Evolutionary conservation across 2,888 invertebrate species (phyloP).

Genomic region (Drosophila vallismaia): DNA sequence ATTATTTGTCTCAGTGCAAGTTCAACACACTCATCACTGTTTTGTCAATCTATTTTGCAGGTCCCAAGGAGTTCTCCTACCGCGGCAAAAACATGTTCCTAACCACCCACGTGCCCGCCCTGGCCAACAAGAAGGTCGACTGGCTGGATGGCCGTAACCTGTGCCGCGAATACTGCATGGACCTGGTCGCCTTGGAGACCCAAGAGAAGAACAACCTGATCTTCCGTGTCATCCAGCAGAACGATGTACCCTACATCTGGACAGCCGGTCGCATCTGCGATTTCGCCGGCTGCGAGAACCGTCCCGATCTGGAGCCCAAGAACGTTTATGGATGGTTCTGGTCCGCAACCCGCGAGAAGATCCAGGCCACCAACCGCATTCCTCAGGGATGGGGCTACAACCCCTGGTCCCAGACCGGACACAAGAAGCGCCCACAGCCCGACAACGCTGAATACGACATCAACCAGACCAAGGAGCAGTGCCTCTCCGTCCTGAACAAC

Average conservation of each 20-base stretch:
- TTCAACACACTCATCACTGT: neutral
- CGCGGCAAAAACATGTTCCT: slow-evolving; percentile 95
- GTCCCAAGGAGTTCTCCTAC: slow-evolving; percentile 95
- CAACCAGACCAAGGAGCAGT: slow-evolving; percentile 94
- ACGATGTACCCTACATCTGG: slow-evolving; percentile 96
- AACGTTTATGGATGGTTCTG: slow-evolving; percentile 95
- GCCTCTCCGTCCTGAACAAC: slow-evolving; percentile 94
- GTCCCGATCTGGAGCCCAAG: slow-evolving; percentile 94
- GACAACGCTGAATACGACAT: slow-evolving; percentile 96
- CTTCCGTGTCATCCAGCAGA: slow-evolving; percentile 94
- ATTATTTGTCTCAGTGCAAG: neutral
- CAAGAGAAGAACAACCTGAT: slow-evolving; percentile 96
- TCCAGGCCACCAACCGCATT: slow-evolving; percentile 91
- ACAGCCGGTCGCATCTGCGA: slow-evolving; percentile 96
- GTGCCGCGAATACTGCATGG: slow-evolving; percentile 97
- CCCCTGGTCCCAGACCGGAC: slow-evolving; percentile 95
- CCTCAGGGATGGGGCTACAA: slow-evolving; percentile 88
- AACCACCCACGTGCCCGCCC: slow-evolving; percentile 91
- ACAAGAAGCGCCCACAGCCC: slow-evolving; percentile 94
- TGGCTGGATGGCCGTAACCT: slow-evolving; percentile 96
- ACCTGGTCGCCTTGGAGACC: slow-evolving; percentile 93
- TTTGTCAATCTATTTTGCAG: slow-evolving; percentile 84
- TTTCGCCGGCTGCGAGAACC: slow-evolving; percentile 95
- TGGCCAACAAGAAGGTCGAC: slow-evolving; percentile 92
- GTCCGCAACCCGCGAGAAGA: slow-evolving; percentile 95